Conservation (phyloP, 2,113 vertebrate species). For the Collichthys lucidus region DNA sequence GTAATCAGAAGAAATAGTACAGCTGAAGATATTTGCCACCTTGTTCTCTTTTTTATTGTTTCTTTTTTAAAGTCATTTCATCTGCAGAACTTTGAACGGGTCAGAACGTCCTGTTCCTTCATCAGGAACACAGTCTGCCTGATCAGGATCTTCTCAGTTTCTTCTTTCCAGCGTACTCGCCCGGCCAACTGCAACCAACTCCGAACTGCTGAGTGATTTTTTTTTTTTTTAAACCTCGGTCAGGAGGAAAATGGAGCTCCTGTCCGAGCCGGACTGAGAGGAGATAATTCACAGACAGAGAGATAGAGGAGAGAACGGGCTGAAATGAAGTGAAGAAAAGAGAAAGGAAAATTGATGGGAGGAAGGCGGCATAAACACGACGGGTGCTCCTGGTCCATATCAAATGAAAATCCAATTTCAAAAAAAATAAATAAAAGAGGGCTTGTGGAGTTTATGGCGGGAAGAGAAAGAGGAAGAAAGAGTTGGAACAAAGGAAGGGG, state of each 20-base stretch:
- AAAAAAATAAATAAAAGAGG: constrained; percentile 44
- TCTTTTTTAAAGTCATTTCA: no score
- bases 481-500: constrained; percentile 20
- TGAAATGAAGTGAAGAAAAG: constrained; percentile 57
- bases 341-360: constrained; percentile 70
- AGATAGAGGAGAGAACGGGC: constrained; percentile 61
- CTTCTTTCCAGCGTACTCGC: background rate
- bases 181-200: background rate
- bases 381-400: constrained; percentile 66
- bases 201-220: constrained; percentile 12
- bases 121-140: constrained; percentile 35
- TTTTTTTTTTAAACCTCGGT: constrained; percentile 29
- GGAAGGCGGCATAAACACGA: constrained; percentile 73
- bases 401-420: constrained; percentile 85
- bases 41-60: no score
- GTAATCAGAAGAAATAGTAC: no score
- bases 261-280: constrained; percentile 58
- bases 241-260: constrained; percentile 65
- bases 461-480: constrained; percentile 34
- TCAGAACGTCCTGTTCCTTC: constrained; percentile 32
- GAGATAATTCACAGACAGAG: constrained; percentile 66
- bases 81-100: background rate
- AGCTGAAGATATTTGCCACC: no score
- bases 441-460: constrained; percentile 72
- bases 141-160: constrained; percentile 52